Evolutionary conservation across 2,113 vertebrate genomes (phyloP).

Genomic region (Nothobranchius kuhntae): DNA sequence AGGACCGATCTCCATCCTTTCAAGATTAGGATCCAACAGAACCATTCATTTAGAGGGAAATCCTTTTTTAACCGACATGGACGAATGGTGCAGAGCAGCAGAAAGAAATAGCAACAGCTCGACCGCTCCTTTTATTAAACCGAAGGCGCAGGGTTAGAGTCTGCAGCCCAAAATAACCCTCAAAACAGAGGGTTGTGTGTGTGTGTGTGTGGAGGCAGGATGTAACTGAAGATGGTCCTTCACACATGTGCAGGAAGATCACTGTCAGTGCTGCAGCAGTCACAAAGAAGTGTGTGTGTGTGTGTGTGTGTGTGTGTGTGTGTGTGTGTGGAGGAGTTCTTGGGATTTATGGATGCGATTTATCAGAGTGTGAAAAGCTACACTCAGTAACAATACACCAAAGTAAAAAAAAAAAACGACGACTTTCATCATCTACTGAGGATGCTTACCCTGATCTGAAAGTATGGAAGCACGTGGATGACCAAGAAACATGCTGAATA

Average conservation of each 20-base stretch:
- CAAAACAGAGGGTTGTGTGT: conserved; percentile 34
- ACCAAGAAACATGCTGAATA: conserved; percentile 3
- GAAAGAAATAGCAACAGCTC: conserved; percentile 53
- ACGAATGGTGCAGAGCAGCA: conserved; percentile 48
- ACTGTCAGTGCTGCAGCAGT: conserved; percentile 80
- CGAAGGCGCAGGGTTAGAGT: conserved; percentile 49
- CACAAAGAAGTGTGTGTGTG: conserved; percentile 32
- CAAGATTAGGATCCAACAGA: conserved; percentile 22
- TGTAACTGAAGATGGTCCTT: conserved; percentile 82
- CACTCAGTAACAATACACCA: conserved; percentile 30
- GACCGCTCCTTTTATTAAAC: conserved; percentile 70
- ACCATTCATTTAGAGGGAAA: conserved; percentile 56
- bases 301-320: neutral
- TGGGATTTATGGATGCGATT: conserved; percentile 16
- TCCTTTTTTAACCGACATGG: conserved; percentile 44
- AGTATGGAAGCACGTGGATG: conserved; percentile 7
- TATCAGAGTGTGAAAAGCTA: conserved; percentile 31
- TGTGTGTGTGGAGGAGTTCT: conserved; percentile 26
- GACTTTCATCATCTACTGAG: too few relatives aligned
- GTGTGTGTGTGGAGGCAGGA: conserved; percentile 41
- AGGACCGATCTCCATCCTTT: conserved; percentile 85
- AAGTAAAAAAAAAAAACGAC: too few relatives aligned
- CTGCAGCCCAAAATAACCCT: conserved; percentile 81
- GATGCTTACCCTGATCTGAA: conserved; percentile 15
- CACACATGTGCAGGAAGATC: conserved; percentile 84